phyloP scores from a whole-genome alignment of 64 coral and sea anemone genomes.

The Dendrophyllia cribrosa region DNA sequence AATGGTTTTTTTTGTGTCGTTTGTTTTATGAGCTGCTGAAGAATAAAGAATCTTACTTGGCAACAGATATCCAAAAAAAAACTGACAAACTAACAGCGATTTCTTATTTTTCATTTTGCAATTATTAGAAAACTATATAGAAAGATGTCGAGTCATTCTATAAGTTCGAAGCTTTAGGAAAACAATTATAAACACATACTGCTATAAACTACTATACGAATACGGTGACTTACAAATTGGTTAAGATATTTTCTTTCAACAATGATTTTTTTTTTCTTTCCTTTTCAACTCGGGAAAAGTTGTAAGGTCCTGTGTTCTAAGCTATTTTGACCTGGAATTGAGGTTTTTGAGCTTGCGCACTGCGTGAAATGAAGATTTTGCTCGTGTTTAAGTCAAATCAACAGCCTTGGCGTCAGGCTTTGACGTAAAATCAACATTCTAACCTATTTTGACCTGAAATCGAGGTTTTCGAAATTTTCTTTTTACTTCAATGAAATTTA shows the following conservation, averaged over 20 bases:
- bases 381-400: background rate
- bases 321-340: background rate
- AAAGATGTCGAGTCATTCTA: too few species aligned
- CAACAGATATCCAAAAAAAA: background rate
- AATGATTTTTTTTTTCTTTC: background rate
- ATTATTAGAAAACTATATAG: background rate
- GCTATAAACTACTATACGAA: too few species aligned
- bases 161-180: background rate
- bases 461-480: too few species aligned
- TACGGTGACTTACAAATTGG: too few species aligned
- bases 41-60: background rate
- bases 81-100: too few species aligned
- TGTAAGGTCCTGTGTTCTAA: slow-evolving; percentile 2
- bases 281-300: background rate
- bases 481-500: too few species aligned
- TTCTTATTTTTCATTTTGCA: background rate
- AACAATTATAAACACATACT: background rate
- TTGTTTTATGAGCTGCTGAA: too few species aligned
- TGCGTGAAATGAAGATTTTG: too few species aligned
- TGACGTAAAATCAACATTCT: background rate
- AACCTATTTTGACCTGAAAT: too few species aligned
- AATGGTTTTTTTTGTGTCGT: too few species aligned
- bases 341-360: too few species aligned
- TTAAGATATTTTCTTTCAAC: background rate
- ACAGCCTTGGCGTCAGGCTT: background rate